Evolutionary conservation across 2,888 invertebrate genomes (phyloP).

Genomic region (Lasioglossum calceatum): DNA sequence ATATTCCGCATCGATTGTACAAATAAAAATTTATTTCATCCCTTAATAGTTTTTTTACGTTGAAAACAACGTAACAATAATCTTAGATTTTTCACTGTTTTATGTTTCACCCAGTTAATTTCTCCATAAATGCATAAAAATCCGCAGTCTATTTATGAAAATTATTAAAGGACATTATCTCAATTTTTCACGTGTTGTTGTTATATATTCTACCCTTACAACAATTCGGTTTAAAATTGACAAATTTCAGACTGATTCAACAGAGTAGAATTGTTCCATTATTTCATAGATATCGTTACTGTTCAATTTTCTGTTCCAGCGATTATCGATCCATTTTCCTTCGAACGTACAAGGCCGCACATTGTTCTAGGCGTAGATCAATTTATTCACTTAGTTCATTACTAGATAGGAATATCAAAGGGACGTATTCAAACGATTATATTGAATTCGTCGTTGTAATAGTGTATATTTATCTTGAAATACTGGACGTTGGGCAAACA

Average conservation of each 20-base stretch:
- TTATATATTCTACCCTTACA: not conserved
- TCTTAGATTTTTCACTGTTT: too few relatives aligned
- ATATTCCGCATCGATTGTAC: too few relatives aligned
- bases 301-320: conserved; percentile 25
- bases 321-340: conserved; percentile 45
- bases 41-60: too few relatives aligned
- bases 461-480: not conserved
- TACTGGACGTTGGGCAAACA: not conserved
- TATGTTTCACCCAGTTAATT: too few relatives aligned
- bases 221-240: not conserved
- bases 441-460: not conserved
- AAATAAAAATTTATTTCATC: too few relatives aligned
- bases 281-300: conserved; percentile 11
- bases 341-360: conserved; percentile 26
- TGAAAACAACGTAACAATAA: too few relatives aligned
- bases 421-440: not conserved
- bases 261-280: not conserved
- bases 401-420: not conserved
- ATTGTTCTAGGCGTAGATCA: conserved; percentile 25
- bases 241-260: not conserved
- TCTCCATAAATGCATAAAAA: too few relatives aligned
- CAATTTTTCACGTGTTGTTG: not conserved
- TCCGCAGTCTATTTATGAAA: not conserved
- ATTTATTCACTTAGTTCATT: conserved; percentile 4
- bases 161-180: not conserved